Evolutionary conservation across 2,888 invertebrate genomes (phyloP).

Genomic region (Phytoseiulus persimilis): DNA sequence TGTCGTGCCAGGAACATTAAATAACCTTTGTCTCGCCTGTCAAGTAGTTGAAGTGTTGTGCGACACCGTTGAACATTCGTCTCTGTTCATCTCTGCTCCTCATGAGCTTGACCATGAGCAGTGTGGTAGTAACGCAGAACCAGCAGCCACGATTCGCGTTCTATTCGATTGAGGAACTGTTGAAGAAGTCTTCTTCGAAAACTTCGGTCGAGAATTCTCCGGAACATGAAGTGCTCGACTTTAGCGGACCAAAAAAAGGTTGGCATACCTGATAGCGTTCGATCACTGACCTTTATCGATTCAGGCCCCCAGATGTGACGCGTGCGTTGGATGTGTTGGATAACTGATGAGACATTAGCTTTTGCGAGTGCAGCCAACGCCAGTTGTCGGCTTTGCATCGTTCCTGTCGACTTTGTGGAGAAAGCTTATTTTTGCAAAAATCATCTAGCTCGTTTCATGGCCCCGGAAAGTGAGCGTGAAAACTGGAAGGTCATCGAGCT

Average conservation of each 20-base stretch:
- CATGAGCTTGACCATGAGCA: not conserved
- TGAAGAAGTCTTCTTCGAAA: conserved; percentile 33
- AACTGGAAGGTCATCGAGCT: too few species aligned
- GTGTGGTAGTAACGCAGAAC: conserved; percentile 31
- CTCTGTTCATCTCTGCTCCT: not conserved
- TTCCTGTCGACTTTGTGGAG: too few species aligned
- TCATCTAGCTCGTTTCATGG: too few species aligned
- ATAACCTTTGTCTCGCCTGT: not conserved
- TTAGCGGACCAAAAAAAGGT: conserved; percentile 34
- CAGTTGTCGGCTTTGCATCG: too few species aligned
- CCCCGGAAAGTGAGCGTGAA: too few species aligned
- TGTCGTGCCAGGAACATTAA: not conserved
- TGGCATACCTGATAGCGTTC: not conserved
- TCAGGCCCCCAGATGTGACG: too few species aligned
- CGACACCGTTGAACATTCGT: not conserved
- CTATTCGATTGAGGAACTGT: conserved; percentile 32
- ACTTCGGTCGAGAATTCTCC: not conserved
- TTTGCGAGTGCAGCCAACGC: too few species aligned
- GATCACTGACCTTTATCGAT: too few species aligned
- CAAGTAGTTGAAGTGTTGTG: not conserved
- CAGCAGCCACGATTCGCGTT: conserved; percentile 26
- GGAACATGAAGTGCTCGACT: conserved; percentile 30
- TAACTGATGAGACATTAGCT: too few species aligned
- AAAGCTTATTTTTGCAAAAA: too few species aligned
- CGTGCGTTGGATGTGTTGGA: too few species aligned